Evolutionary conservation across 2,888 invertebrate genomes (phyloP), one percentile per base, ranked within the genome.

Genomic region (Antheraea assamensis): DNA sequence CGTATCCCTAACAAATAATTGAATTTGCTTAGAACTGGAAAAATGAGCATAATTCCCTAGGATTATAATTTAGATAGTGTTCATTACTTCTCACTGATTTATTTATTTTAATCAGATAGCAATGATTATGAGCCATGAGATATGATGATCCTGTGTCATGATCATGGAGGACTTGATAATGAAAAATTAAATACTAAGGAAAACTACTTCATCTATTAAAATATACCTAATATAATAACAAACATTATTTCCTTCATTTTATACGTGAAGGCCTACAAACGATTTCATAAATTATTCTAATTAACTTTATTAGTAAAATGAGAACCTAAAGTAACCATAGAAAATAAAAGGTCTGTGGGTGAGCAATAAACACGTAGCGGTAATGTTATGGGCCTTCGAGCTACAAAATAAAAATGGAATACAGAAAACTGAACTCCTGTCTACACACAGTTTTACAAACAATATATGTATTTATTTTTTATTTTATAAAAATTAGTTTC

Each of bases 281-380:
- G 30, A 64, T 30, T 1, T 15, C 17, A 30, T 30, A 30, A 61
- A 61, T 30, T 64, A 64, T 15, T 17, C 27, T 30, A 64, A 64
- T 64, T 27, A 30, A 64, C 24, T 68, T 66, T 24, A 13, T 31
- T 58, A 70, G 27, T n/a, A 61, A 78, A 77, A 78, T 80, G 74
- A 76, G 73, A 49, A 76, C 77, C 80, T 80, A 80, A 82, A 85
- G 83, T 83, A 84, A 77, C 76, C 71, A 75, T 74, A 79, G 31
- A 66, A 19, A 83, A 81, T 79, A 82, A 82, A 79, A 78, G 80
- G 78, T 81, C 83, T 82, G 81, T 81, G 79, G 64, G 52, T 66
- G 77, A 80, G 79, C 83, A 80, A 86, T 87, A 86, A 85, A 85
- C 82, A 82, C 81, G 81, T 81, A 78, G 35, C 72, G 74, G 71